These are phyloP conservation scores for Drosophila bipectinata DNA, from an alignment of 1,140 invertebrate genomes.

Conservation along the genomic window DNA sequence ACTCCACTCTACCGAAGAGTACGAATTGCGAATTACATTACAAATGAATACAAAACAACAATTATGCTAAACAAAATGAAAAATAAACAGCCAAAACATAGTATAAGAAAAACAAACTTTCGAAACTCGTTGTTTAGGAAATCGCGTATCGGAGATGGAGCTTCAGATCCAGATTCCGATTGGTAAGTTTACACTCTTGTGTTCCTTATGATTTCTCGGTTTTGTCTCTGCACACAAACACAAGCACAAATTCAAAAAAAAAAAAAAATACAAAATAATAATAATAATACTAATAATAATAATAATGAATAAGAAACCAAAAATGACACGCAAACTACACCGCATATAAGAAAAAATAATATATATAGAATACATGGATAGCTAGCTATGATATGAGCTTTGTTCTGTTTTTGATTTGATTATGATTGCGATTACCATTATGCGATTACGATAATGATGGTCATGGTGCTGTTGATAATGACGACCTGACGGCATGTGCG, in stretches of 20 bases:
- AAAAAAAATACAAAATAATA: not conserved
- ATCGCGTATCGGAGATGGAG: constrained; percentile 83
- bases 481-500: constrained; percentile 73
- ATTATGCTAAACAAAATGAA: constrained; percentile 25
- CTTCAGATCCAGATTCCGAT: constrained; percentile 83
- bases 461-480: constrained; percentile 30
- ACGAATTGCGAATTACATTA: not conserved
- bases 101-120: constrained; percentile 53
- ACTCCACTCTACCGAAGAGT: not conserved
- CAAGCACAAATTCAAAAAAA: constrained; percentile 17
- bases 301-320: not conserved
- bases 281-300: not conserved
- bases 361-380: constrained; percentile 16
- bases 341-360: constrained; percentile 4
- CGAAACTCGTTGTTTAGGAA: constrained; percentile 81
- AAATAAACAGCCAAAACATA: constrained; percentile 22
- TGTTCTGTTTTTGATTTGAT: constrained; percentile 61
- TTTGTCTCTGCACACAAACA: constrained; percentile 58
- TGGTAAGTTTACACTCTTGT: constrained; percentile 76
- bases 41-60: constrained; percentile 30
- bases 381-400: constrained; percentile 50
- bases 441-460: constrained; percentile 28
- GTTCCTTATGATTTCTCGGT: constrained; percentile 61
- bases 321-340: not conserved
- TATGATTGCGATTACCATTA: constrained; percentile 37